phyloP scores from a whole-genome alignment of 2,888 invertebrate species.

The Eubasilissa splendida region DNA sequence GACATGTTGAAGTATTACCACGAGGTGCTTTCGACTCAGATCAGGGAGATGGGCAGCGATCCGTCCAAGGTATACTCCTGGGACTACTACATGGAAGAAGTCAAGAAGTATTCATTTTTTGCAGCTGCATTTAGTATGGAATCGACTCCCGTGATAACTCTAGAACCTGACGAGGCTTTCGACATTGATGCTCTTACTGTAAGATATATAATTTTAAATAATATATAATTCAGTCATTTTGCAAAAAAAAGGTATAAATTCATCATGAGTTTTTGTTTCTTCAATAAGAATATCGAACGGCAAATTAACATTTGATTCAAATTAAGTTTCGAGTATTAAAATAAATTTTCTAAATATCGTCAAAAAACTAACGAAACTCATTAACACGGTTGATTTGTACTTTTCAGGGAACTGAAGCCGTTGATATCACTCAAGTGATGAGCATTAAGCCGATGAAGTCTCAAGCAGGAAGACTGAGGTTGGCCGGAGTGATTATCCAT shows the following conservation, averaged over 20 bases:
- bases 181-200: slow-evolving; percentile 73
- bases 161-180: slow-evolving; percentile 73
- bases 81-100: slow-evolving; percentile 70
- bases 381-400: background rate
- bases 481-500: slow-evolving; percentile 78
- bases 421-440: slow-evolving; percentile 79
- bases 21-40: slow-evolving; percentile 69
- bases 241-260: too few relatives aligned
- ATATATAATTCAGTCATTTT: too few relatives aligned
- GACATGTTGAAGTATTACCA: slow-evolving; percentile 75
- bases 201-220: slow-evolving; percentile 44
- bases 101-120: slow-evolving; percentile 72
- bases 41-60: slow-evolving; percentile 75
- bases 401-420: slow-evolving; percentile 69
- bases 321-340: too few relatives aligned
- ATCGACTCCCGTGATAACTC: slow-evolving; percentile 72
- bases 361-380: too few relatives aligned
- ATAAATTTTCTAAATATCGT: too few relatives aligned
- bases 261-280: too few relatives aligned
- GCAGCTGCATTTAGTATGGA: slow-evolving; percentile 76
- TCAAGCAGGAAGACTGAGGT: slow-evolving; percentile 72
- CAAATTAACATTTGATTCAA: too few relatives aligned
- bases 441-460: slow-evolving; percentile 74
- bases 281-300: too few relatives aligned
- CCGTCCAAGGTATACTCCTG: slow-evolving; percentile 72